phyloP scores from a whole-genome alignment of 2,888 invertebrate species.

The Allolobophora icterica region DNA sequence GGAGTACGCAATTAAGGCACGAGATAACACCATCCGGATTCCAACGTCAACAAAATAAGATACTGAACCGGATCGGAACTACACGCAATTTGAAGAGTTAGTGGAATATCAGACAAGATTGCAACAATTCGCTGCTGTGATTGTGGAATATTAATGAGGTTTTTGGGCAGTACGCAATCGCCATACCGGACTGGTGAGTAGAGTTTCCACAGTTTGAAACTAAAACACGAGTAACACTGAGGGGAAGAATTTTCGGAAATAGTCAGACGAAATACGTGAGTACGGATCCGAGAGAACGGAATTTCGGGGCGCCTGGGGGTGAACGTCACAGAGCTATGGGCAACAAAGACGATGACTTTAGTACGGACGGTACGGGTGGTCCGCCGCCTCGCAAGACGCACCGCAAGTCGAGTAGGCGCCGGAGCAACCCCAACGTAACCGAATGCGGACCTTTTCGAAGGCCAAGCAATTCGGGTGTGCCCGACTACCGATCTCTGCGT shows the following conservation, averaged over 20 bases:
- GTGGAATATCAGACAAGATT: not conserved
- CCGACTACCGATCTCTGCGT: not conserved
- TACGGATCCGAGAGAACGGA: not conserved
- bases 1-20: not conserved
- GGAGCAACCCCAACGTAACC: constrained; percentile 25
- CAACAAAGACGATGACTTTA: not conserved
- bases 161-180: not conserved
- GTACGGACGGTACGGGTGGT: not conserved
- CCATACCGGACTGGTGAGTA: not conserved
- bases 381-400: constrained; percentile 19
- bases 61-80: not conserved
- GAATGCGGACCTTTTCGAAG: constrained; percentile 22
- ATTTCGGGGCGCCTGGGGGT: not conserved
- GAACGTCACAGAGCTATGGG: not conserved
- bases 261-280: not conserved
- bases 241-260: not conserved
- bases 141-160: not conserved
- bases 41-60: not conserved
- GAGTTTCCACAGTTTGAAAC: not conserved
- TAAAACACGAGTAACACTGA: not conserved
- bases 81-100: not conserved
- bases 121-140: not conserved
- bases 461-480: not conserved
- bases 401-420: constrained; percentile 28
- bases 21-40: not conserved